Conservation (phyloP, 2,113 vertebrate species). For the Neogale vison region DNA sequence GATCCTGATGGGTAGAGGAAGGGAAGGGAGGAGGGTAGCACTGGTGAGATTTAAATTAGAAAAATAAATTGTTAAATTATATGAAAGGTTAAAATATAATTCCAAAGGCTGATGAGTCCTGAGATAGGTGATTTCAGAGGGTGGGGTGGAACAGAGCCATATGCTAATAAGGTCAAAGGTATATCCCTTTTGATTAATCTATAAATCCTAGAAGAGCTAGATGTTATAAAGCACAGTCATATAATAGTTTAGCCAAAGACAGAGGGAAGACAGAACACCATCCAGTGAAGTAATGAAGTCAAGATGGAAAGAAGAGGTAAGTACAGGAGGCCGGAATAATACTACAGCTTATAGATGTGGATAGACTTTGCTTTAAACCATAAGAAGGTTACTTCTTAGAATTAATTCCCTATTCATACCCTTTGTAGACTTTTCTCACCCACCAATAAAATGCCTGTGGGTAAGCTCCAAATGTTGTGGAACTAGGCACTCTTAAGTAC, state of each 20-base stretch:
- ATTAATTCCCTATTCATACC: background rate
- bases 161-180: slow-evolving; percentile 63
- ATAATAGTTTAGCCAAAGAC: background rate
- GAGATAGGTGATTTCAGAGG: slow-evolving; percentile 48
- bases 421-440: background rate
- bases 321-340: background rate
- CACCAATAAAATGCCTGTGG: background rate
- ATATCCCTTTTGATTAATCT: background rate
- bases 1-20: background rate
- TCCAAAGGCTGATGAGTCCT: background rate
- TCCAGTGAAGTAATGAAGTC: background rate
- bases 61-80: background rate
- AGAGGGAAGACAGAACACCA: background rate
- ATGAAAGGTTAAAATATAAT: background rate
- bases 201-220: background rate
- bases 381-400: background rate
- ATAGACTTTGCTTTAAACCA: background rate
- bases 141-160: slow-evolving; percentile 4
- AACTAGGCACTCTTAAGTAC: background rate
- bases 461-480: background rate
- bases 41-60: slow-evolving; percentile 28
- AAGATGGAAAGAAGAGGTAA: slow-evolving; percentile 36
- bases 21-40: background rate
- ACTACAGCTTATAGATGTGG: background rate
- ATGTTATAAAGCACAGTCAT: background rate